Conservation (phyloP, 2,113 vertebrate species). For the Apeltes quadracus region DNA sequence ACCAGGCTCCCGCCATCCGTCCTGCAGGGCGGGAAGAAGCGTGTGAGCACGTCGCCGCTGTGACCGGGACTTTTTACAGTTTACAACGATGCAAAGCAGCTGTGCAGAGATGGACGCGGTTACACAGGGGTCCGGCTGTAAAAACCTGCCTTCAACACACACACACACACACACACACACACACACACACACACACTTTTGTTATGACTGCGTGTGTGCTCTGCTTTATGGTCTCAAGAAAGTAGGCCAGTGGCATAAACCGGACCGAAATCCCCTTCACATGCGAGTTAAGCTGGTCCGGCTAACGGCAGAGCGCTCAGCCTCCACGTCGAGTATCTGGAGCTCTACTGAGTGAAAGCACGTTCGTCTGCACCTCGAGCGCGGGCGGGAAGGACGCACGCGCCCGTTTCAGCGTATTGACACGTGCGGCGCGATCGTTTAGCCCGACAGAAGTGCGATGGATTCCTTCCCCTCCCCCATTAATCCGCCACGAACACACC, state of each 20-base stretch:
- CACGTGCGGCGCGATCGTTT: background rate
- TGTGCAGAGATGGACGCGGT: conserved; percentile 30
- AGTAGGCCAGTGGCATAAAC: conserved; percentile 4
- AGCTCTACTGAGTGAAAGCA: conserved; percentile 30
- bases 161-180: conserved; percentile 1
- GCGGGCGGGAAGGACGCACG: conserved; percentile 2
- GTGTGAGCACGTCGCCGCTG: background rate
- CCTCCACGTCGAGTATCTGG: conserved; percentile 41
- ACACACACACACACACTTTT: background rate
- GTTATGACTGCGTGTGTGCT: background rate
- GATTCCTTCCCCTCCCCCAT: conserved; percentile 2
- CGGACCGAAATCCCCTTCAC: background rate
- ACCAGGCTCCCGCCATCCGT: background rate
- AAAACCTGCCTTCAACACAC: conserved; percentile 30
- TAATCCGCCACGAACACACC: conserved; percentile 5
- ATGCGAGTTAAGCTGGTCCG: no score
- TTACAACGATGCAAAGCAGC: conserved; percentile 9
- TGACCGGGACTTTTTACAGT: background rate
- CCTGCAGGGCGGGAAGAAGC: background rate
- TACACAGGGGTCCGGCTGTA: conserved; percentile 1
- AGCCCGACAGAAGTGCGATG: background rate
- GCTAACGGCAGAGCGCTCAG: conserved; percentile 15
- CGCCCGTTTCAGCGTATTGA: background rate
- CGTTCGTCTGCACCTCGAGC: no score
- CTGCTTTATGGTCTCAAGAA: conserved; percentile 16